These are phyloP conservation scores for Crypturellus tataupa DNA, from an alignment of 2,797 vertebrate genomes.

Conservation along the genomic window DNA sequence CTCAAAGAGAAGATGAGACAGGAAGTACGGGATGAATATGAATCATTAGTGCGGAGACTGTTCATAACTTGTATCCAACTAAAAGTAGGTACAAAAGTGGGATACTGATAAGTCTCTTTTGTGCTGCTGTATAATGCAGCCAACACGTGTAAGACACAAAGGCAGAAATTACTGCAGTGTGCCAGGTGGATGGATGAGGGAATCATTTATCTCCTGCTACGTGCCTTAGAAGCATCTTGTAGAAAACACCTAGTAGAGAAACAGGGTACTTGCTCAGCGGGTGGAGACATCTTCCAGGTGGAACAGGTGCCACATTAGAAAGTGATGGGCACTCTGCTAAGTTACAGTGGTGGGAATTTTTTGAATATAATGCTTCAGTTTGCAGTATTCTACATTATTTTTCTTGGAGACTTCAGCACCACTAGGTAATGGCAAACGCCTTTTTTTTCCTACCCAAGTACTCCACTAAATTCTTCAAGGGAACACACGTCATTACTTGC, in stretches of 20 bases:
- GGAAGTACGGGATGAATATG: conserved; percentile 77
- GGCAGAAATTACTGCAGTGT: not conserved
- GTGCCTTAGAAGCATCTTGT: conserved; percentile 25
- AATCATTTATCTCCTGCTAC: conserved; percentile 54
- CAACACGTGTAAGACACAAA: not conserved
- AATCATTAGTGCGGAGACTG: conserved; percentile 79
- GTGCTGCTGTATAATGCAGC: not conserved
- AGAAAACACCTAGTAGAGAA: conserved; percentile 20
- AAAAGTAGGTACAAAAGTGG: conserved; percentile 77
- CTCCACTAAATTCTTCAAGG: not conserved
- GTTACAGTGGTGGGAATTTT: too few relatives aligned
- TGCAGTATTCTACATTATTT: too few relatives aligned
- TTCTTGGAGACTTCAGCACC: not conserved
- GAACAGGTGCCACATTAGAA: too few relatives aligned
- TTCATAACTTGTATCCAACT: conserved; percentile 81
- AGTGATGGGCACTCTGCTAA: too few relatives aligned
- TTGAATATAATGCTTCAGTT: too few relatives aligned
- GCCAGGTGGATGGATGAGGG: conserved; percentile 39
- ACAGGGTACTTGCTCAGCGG: not conserved
- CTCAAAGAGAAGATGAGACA: conserved; percentile 77
- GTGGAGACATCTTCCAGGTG: not conserved
- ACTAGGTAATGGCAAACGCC: not conserved
- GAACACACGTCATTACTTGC: not conserved
- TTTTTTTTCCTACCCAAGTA: not conserved
- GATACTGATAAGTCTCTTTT: not conserved